A percentile compares a stretch with the other conserved stretches of the same genome.
Conservation (phyloP, 2,113 vertebrate species). For the Cepphus grylle region DNA sequence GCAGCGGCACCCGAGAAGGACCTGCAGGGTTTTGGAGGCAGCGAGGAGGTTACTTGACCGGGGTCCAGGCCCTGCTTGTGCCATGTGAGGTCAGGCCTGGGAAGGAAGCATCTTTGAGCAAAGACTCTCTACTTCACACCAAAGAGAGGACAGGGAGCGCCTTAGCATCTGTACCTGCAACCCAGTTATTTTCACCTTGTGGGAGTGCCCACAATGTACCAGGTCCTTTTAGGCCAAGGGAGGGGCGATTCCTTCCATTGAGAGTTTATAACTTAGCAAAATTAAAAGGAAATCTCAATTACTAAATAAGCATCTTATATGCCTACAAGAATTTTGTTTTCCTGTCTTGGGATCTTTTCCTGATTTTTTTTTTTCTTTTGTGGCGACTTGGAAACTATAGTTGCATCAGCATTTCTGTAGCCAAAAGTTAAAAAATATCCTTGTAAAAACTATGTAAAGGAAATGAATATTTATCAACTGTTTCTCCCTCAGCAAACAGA, state of each 20-base stretch:
- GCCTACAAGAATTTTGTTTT: not conserved
- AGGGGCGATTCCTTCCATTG: not conserved
- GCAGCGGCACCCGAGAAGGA: not conserved
- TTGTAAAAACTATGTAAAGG: not conserved
- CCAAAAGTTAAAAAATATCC: not conserved
- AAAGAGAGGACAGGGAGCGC: not conserved
- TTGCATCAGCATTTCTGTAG: not conserved
- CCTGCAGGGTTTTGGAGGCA: not conserved
- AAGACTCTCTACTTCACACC: not conserved
- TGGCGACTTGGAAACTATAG: not conserved
- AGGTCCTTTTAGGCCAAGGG: not conserved
- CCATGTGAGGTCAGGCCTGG: not conserved
- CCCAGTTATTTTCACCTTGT: not conserved
- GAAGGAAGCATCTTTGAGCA: not conserved
- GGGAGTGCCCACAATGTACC: not conserved
- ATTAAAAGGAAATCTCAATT: not conserved
- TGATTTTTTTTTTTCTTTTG: not conserved
- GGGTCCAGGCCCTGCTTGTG: not conserved
- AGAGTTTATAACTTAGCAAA: not conserved
- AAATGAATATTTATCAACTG: not conserved
- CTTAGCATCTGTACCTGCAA: not conserved
- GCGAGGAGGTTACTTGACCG: not conserved
- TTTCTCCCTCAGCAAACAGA: not conserved
- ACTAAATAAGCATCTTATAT: not conserved
- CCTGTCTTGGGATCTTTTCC: not conserved